Base-by-base conservation (phyloP, 64 coral and sea anemone genomes). In the Stichodactyla helianthus region DNA sequence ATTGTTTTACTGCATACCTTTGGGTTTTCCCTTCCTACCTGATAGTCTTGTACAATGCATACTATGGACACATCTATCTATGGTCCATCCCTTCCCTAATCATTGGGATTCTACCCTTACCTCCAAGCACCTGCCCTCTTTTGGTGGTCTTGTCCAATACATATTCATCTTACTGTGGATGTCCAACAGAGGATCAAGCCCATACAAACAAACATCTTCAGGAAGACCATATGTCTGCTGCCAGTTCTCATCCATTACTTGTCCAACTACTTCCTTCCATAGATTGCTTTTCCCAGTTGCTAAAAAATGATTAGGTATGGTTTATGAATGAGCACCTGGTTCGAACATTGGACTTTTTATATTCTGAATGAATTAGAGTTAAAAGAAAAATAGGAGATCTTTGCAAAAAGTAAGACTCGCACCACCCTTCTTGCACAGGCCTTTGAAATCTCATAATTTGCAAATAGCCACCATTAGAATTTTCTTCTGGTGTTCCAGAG, bases 171-270 rank as follows among this genome's bases (percentile, higher is more conserved):
- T 88, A 76, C 59, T 89, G 56, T 99, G 88, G 23, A 93, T 62
- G 4, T 92, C 82, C 50, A 71, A 71, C 62, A 99, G 85, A 65
- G 97, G 93, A 51, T 70, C 89, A 58, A 99, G 92, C 55, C 93
- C 88, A 50, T 92, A 82, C 62, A 99, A 59, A 5, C 89, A 90
- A 31, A 99, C 91, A 86, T 99, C 97, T 81, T 99, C 97, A 51
- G 93, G 97, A 20, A 99, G 88, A 16, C 82, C 93, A 53, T 87
- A 84, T 79, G 85, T 92, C 85, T 99, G 97, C 17, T 54, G 71
- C 97, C 97, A 99, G 62, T 88, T 88, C 59, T 92, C 86, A 52
- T 99, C 97, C 44, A 95, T 89, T 53, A 59, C 83, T 80, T 95
- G 90, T 55, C 89, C 89, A 7, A 95, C 64, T 6, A 95, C 82